phyloP scores from a whole-genome alignment of 2,113 vertebrate genomes.

The Tragelaphus scriptus region DNA sequence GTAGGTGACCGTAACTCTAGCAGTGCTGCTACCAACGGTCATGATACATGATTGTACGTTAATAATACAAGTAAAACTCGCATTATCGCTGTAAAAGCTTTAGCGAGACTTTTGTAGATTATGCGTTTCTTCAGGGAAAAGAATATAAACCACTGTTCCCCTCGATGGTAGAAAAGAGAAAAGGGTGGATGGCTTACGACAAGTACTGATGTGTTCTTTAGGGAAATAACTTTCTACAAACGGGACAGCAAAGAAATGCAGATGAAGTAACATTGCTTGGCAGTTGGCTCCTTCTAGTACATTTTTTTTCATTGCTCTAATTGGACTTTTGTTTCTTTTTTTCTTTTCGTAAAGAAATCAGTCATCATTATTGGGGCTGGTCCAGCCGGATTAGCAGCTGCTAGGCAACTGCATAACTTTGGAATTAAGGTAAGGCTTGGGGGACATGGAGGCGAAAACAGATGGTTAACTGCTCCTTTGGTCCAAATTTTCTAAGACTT shows the following conservation, averaged over 20 bases:
- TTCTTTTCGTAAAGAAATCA: slow-evolving; percentile 82
- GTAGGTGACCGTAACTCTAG: slow-evolving; percentile 77
- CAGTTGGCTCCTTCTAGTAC: background rate
- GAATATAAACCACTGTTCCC: background rate
- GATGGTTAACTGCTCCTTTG: background rate
- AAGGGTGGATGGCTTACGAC: background rate
- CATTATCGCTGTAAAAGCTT: background rate
- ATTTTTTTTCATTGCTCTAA: background rate
- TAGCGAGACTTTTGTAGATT: background rate
- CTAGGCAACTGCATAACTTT: slow-evolving; percentile 94
- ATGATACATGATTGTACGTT: background rate
- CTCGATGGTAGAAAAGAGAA: background rate
- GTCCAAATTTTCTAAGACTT: slow-evolving; percentile 16
- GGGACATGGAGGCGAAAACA: background rate
- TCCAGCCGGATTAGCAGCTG: slow-evolving; percentile 93
- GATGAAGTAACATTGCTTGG: background rate
- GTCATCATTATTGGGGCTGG: slow-evolving; percentile 94
- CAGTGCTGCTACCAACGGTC: fast-evolving
- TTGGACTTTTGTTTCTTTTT: background rate
- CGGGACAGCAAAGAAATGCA: background rate
- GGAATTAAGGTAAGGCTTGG: slow-evolving; percentile 89
- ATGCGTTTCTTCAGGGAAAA: background rate
- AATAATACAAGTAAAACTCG: background rate
- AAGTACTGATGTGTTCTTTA: background rate
- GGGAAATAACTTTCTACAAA: background rate